Evolutionary conservation across 2,888 invertebrate species (phyloP), one percentile per base, ranked within the genome.

Genomic region (Hyles lineata): DNA sequence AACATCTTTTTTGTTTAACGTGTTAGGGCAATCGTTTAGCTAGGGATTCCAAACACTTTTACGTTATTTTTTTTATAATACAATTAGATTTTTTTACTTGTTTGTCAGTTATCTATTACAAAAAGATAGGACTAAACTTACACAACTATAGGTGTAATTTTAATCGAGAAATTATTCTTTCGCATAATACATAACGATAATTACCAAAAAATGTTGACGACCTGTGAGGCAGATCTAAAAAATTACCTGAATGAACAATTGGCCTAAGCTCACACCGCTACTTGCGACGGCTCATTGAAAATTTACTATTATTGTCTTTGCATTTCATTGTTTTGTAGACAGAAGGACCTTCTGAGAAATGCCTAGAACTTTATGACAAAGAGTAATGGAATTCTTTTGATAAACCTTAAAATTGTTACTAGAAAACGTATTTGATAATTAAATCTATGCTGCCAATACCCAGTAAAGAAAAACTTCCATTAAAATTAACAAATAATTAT

Each of bases 241-340:
- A 50, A 67, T 50, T 55, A 67, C 67, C 50, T 23, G 67, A 67
- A 67, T 67, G 67, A 67, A 67, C 67, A 67, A 67, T 67, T 67
- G 67, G 67, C 67, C 63, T 67, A 67, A 67, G 67, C 67, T 67
- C 67, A 50, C 67, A 67, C 50, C 43, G 50, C 67, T 67, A 21
- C 43, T 67, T 67, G 50, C 67, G 67, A 15, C 43, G 67, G 43
- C 43, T 67, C 67, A 67, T 67, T 67, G 67, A 67, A 67, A 67
- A 43, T 50, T 63, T 63, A 50, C 50, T 67, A 67, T 63, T 35
- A 63, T 67, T 67, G 23, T 67, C 50, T 67, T 67, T 43, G 67
- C 43, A 50, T 67, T 43, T 50, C 67, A 50, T 67, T 67, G 63
- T 67, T 67, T 19, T 43, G 23, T 55, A 55, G n/a, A 55, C 50